Percentiles rank a stretch among this genome's conserved stretches.
Conservation (phyloP, 1,140 invertebrate genomes). For the Pachypsylla venusta region DNA sequence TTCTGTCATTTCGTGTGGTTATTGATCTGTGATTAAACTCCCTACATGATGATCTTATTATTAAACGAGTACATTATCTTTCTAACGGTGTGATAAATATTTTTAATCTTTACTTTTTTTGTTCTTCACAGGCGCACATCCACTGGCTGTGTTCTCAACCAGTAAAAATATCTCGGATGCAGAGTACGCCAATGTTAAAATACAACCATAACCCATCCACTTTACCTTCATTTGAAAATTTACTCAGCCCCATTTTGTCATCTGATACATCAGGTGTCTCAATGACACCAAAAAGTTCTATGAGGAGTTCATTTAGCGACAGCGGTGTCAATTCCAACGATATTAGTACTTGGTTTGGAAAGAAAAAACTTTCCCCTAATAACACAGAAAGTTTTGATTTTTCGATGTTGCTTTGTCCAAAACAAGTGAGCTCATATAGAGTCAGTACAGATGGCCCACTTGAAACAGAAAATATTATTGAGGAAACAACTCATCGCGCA, state of each 20-base stretch:
- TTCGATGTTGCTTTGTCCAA: background rate
- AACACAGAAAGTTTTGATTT: background rate
- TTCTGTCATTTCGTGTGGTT: no score
- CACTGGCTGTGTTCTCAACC: background rate
- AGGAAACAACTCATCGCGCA: background rate
- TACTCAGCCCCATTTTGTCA: background rate
- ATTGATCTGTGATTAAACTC: no score
- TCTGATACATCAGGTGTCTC: background rate
- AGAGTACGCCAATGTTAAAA: background rate
- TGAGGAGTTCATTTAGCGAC: background rate
- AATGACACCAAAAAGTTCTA: background rate
- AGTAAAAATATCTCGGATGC: background rate
- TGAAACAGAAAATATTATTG: background rate
- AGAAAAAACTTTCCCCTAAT: background rate
- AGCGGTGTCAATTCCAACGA: background rate
- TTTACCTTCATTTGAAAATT: background rate
- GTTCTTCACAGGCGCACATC: background rate
- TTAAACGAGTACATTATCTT: no score
- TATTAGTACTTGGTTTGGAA: background rate
- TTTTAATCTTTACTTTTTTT: background rate
- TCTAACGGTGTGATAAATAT: no score
- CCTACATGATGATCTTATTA: no score
- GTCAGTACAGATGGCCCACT: background rate
- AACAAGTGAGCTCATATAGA: slow-evolving; percentile 8
- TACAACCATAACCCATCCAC: background rate